Evolutionary conservation across 2,888 invertebrate genomes (phyloP).

Genomic region (Aplocera efformata): DNA sequence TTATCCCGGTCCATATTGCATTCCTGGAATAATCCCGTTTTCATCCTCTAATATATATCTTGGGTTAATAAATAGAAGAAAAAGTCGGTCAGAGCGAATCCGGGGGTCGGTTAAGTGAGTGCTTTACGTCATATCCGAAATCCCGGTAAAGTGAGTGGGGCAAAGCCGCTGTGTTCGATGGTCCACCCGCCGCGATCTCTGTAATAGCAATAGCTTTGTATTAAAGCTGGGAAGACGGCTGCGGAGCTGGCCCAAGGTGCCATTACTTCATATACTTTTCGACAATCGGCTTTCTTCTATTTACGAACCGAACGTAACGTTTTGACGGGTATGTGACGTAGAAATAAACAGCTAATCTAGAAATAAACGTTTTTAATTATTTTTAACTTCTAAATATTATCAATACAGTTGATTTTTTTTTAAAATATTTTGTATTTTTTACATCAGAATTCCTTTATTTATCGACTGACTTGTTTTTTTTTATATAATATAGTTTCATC

Average conservation of each 20-base stretch:
- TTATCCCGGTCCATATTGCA: constrained; percentile 48
- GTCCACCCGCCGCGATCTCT: constrained; percentile 68
- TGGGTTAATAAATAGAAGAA: constrained; percentile 74
- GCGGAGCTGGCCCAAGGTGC: constrained; percentile 60
- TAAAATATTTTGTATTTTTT: too few relatives aligned
- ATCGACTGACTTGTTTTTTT: too few relatives aligned
- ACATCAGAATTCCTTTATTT: too few relatives aligned
- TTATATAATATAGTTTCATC: too few relatives aligned
- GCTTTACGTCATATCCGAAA: constrained; percentile 80
- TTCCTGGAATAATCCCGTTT: constrained; percentile 59
- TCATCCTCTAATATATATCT: constrained; percentile 65
- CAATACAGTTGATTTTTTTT: too few relatives aligned
- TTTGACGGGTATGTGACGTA: too few relatives aligned
- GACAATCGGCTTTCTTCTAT: neutral
- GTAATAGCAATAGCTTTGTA: constrained; percentile 80
- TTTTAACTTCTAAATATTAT: too few relatives aligned
- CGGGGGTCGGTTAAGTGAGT: constrained; percentile 66
- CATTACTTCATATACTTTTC: neutral
- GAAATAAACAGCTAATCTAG: too few relatives aligned
- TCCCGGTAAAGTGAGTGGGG: constrained; percentile 78
- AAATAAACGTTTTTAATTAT: too few relatives aligned
- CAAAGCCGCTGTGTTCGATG: constrained; percentile 75
- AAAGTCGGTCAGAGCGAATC: constrained; percentile 67
- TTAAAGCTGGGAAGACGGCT: constrained; percentile 72
- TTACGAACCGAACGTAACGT: neutral